Base-by-base conservation (phyloP, 2,888 invertebrate genomes). In the Empis livida region DNA sequence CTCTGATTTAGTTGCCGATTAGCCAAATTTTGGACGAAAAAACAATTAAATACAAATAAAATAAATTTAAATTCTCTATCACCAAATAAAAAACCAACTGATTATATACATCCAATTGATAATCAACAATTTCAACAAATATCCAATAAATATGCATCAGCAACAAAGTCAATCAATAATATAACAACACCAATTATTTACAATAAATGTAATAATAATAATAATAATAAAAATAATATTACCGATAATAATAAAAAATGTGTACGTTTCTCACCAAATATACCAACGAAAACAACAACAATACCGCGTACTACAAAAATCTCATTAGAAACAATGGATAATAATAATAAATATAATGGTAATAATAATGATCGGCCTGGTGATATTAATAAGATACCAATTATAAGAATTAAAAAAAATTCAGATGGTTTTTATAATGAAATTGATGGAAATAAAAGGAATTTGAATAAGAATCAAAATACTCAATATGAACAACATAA, bases 1-100 rank as follows among this genome's bases (percentile, higher is more conserved):
- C 70, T 69, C 68, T 69, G 69, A 69, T 69, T 69, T 69, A 67
- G 69, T 70, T 69, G 61, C 60, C 62, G 50, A 53, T 49, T 52
- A 44, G 46, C 46, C 32, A 45, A 47, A 49, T 46, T 50, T 50
- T 50, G 50, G 52, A 50, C 47, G 45, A 52, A 47, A 37, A 41
- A 41, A 27, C 20, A 27, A 41, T 27, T 14, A 35, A 8, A 35
- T 5, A 35, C 10, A 3, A n/a, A 13, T 35, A 35, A 13, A 35
- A 35, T 2, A 5, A 20, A 43, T n/a, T 35, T n/a, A 4, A 35
- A 13, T 35, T 35, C 35, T 4, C 2, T n/a, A 35, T 8, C 35
- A 35, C 35, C 35, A 35, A 35, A 5, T n/a, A 35, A 35, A 35
- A n/a, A n/a, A n/a, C 3, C 13, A 13, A 5, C n/a, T n/a, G 10